Percentiles rank a stretch among this genome's conserved stretches.
Evolutionary conservation across 1,140 invertebrate species (phyloP).

Genomic region (Arion vulgaris): DNA sequence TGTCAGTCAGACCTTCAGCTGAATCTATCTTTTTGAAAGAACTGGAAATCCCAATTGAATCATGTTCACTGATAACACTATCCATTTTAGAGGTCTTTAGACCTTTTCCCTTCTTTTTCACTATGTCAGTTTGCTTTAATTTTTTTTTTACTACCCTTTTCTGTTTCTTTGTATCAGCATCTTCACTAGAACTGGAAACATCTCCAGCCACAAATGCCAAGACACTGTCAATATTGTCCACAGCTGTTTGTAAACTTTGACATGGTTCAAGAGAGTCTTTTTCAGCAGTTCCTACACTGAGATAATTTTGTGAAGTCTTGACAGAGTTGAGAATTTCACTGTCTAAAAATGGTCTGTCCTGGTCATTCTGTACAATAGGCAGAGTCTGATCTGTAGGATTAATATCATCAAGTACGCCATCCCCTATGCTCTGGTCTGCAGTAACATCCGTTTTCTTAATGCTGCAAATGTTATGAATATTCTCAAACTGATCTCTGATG

Average conservation of each 20-base stretch:
- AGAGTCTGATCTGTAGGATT: not conserved
- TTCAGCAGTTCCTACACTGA: not conserved
- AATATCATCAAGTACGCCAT: not conserved
- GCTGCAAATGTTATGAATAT: not conserved
- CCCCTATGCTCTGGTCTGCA: not conserved
- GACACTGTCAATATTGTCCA: conserved; percentile 15
- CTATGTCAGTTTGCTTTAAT: not conserved
- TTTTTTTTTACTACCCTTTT: conserved; percentile 17
- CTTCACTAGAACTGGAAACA: conserved; percentile 2
- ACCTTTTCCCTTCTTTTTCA: not conserved
- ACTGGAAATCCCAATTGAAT: not conserved
- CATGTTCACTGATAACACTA: not conserved
- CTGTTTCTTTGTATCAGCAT: conserved; percentile 22
- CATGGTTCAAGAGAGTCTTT: not conserved
- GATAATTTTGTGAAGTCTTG: not conserved
- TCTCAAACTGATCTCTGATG: conserved; percentile 34
- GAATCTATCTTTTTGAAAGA: not conserved
- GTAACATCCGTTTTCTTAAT: not conserved
- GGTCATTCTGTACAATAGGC: not conserved
- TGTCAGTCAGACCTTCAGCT: not conserved
- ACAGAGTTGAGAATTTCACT: not conserved
- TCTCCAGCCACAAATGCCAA: conserved; percentile 28
- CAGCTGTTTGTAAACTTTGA: not conserved
- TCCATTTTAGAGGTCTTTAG: not conserved
- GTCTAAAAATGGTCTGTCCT: not conserved